A percentile compares a stretch with the other conserved stretches of the same genome.
Evolutionary conservation across 1,140 invertebrate genomes (phyloP).

Genomic region (Eriosoma lanigerum): DNA sequence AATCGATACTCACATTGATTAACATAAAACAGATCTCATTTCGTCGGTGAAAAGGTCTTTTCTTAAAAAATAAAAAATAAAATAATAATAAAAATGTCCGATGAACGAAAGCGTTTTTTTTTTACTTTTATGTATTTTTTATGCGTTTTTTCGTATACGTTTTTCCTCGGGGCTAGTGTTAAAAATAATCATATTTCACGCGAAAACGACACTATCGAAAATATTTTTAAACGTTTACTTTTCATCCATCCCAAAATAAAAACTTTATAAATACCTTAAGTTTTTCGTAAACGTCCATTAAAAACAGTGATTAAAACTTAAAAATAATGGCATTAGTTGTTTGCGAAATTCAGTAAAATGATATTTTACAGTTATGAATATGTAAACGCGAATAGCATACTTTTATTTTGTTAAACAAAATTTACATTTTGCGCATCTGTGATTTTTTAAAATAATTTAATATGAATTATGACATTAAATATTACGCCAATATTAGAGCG

Average conservation of each 20-base stretch:
- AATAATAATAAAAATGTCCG: too few species aligned
- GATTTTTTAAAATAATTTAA: too few species aligned
- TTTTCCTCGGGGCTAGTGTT: not conserved
- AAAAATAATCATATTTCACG: not conserved
- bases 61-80: too few species aligned
- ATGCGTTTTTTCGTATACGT: not conserved
- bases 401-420: not conserved
- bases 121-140: not conserved
- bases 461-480: too few species aligned
- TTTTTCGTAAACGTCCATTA: not conserved
- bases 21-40: too few species aligned
- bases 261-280: not conserved
- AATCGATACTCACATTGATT: not conserved
- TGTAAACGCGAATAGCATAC: not conserved
- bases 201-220: not conserved
- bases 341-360: not conserved
- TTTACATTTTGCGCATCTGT: not conserved
- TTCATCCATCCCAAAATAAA: not conserved
- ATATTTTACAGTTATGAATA: not conserved
- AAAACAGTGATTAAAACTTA: conserved; percentile 22
- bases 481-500: too few species aligned
- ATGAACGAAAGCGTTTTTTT: not conserved
- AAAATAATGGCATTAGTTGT: not conserved
- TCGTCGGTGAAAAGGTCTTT: too few species aligned
- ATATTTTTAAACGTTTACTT: not conserved